Conservation (phyloP, 2,113 vertebrate genomes). For the Lampris incognitus region DNA sequence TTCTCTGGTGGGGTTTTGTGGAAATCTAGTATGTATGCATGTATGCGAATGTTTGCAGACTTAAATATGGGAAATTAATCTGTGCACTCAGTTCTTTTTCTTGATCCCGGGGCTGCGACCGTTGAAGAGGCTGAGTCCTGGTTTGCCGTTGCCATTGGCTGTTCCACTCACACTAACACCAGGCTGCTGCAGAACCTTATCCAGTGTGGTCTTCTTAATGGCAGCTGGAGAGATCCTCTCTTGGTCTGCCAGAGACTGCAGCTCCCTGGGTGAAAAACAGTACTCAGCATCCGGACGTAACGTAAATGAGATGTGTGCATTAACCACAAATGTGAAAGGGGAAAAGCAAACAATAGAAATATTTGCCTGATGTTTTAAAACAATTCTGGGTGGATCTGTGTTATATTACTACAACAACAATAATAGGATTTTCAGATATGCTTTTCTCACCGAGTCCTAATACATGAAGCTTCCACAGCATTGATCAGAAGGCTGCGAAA, state of each 20-base stretch:
- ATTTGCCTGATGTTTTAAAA: no score
- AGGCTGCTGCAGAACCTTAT: conserved; percentile 93
- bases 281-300: no score
- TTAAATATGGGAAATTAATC: neutral
- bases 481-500: conserved; percentile 98
- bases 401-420: no score
- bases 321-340: no score
- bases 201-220: conserved; percentile 96
- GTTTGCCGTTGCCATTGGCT: conserved; percentile 66
- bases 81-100: conserved; percentile 77
- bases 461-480: conserved; percentile 96
- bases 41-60: neutral
- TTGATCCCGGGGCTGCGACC: conserved; percentile 77
- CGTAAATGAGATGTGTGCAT: no score
- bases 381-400: neutral
- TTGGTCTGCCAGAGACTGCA: conserved; percentile 94
- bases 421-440: neutral
- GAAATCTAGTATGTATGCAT: neutral
- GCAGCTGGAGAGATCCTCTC: conserved; percentile 93
- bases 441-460: conserved; percentile 82
- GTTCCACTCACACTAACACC: conserved; percentile 78
- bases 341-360: no score
- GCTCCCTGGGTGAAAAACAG: conserved; percentile 81
- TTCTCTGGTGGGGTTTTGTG: conserved; percentile 4
- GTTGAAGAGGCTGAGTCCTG: conserved; percentile 88